These are phyloP conservation scores for Myzus persicae DNA, from an alignment of 1,140 invertebrate genomes.

Conservation along the genomic window DNA sequence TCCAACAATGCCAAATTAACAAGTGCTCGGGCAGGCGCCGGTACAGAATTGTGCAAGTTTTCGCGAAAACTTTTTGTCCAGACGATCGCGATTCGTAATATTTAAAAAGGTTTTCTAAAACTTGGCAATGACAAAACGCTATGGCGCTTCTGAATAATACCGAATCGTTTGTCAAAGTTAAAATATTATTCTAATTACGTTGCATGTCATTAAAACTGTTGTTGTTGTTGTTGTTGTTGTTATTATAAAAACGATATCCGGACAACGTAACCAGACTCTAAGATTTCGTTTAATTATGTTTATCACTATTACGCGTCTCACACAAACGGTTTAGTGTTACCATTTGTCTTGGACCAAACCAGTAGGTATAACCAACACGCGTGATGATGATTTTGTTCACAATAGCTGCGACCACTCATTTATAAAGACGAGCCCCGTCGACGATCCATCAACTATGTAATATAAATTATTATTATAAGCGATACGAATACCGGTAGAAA, in stretches of 20 bases:
- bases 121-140: neutral
- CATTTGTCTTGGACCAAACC: neutral
- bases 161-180: slow-evolving; percentile 3
- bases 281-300: neutral
- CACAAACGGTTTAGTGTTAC: slow-evolving; percentile 29
- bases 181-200: neutral
- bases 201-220: neutral
- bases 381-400: neutral
- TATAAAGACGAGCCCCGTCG: neutral
- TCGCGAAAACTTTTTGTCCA: neutral
- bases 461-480: neutral
- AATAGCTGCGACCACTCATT: neutral
- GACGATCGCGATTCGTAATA: neutral
- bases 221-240: neutral
- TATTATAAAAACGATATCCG: neutral
- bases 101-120: neutral
- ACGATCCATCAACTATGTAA: neutral
- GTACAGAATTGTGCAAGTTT: neutral
- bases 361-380: neutral
- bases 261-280: neutral
- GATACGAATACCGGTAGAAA: neutral
- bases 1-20: neutral
- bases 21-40: neutral
- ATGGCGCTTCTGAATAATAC: neutral
- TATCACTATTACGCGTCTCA: neutral